These are phyloP conservation scores for Delichon dasypus DNA, from an alignment of 2,797 vertebrate genomes.

Conservation along the genomic window DNA sequence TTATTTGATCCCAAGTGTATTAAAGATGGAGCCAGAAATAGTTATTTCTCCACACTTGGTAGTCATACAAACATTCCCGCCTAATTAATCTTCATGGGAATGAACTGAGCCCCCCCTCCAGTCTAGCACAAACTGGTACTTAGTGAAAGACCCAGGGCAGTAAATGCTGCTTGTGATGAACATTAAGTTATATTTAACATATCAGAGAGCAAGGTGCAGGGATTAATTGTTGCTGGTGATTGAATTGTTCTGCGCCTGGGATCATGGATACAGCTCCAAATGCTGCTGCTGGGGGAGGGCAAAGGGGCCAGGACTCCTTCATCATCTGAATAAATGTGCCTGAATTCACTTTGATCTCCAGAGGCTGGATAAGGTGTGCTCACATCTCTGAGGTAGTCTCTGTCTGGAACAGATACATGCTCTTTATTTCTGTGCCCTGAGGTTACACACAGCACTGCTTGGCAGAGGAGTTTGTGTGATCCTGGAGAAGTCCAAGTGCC, in stretches of 20 bases:
- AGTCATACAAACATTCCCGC: neutral
- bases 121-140: neutral
- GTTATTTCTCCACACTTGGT: neutral
- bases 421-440: neutral
- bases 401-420: neutral
- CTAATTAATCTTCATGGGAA: constrained; percentile 4
- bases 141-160: neutral
- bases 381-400: neutral
- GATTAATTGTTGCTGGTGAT: neutral
- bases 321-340: neutral
- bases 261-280: neutral
- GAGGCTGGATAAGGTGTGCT: neutral
- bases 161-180: neutral
- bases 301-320: neutral
- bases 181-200: neutral
- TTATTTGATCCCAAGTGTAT: neutral
- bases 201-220: neutral
- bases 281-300: neutral
- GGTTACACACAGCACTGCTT: neutral
- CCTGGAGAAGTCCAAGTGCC: neutral
- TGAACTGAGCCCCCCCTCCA: neutral
- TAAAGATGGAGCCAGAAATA: neutral
- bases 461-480: neutral
- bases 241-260: neutral
- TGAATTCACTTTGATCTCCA: constrained; percentile 8